Evolutionary conservation across 2,888 invertebrate species (phyloP).

Genomic region (Spatulosminthurus flaviceps): DNA sequence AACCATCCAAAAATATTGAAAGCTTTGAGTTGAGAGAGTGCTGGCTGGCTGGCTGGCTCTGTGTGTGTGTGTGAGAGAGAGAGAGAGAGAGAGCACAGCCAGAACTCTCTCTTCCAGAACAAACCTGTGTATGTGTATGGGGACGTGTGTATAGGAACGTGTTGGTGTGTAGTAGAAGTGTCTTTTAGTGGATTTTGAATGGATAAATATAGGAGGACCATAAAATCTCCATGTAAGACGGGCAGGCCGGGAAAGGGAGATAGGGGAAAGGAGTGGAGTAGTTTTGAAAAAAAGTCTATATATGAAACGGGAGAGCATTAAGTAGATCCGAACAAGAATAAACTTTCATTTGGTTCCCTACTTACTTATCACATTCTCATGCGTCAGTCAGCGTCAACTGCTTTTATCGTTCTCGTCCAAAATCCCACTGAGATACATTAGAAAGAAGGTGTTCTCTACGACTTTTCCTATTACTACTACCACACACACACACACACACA

Average conservation of each 20-base stretch:
- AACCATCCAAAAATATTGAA: no score
- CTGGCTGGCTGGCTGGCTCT: no score
- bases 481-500: background rate
- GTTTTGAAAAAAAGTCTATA: constrained; percentile 22
- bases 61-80: no score
- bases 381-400: constrained; percentile 45
- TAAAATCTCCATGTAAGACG: constrained; percentile 10
- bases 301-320: constrained; percentile 25
- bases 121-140: background rate
- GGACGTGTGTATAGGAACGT: background rate
- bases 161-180: background rate
- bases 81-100: no score
- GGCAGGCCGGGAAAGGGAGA: constrained; percentile 2
- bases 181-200: background rate
- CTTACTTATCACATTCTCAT: constrained; percentile 46
- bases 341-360: constrained; percentile 44
- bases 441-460: constrained; percentile 29
- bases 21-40: no score
- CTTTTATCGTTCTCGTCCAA: constrained; percentile 46
- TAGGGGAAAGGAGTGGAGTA: constrained; percentile 6
- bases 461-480: constrained; percentile 12
- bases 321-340: constrained; percentile 38
- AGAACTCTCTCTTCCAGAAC: background rate
- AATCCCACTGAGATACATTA: constrained; percentile 39
- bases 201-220: background rate